Base-by-base conservation (phyloP, 2,113 vertebrate genomes). In the Petrocephalus microphthalmus region DNA sequence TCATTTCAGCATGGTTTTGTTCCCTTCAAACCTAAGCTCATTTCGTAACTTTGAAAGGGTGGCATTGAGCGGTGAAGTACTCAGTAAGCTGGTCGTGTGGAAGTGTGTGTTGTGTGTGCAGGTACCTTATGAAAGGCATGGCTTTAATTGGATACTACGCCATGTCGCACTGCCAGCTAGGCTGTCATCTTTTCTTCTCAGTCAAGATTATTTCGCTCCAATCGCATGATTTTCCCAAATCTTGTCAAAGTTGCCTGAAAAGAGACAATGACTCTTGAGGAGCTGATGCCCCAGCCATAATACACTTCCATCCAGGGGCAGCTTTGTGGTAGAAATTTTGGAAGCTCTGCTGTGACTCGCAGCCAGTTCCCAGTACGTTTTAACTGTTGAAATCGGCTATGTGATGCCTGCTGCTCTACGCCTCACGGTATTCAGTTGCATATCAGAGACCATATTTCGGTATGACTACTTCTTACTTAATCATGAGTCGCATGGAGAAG, bases 1-100 rank as follows among this genome's bases (percentile, higher is more conserved):
- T 53, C 22, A 49, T 42, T 86, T 53, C 29, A 85, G 88, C 84
- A 52, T 89, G 49, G 37, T 88, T 74, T 56, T 42, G 29, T 86
- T 85, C 25, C 47, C 84, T 86, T 33, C n/a, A 33, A 19, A 56
- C 60, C 6, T 85, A 88, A 88, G n/a, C 54, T 37, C 33, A 22
- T 85, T 78, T 17, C 86, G 51, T 86, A 42, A 42, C 29, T 11
- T 53, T 78, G 19, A 85, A 37, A 71, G n/a, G 83, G 54, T 85
- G 42, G 45, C 20, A 20, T 53, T 45, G 29, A 20, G 47, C 57
- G 33, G 60, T 56, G 45, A 53, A 57, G 33, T 86, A 86, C 52
- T 25, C n/a, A 15, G 29, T 87, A 53, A 20, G 45, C 19, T 33
- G 29, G 54, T 71, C 56, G 20, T 13, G 37, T n/a, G 47, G 42